Base-by-base conservation (phyloP, 2,113 vertebrate species). In the Synchiropus splendidus region DNA sequence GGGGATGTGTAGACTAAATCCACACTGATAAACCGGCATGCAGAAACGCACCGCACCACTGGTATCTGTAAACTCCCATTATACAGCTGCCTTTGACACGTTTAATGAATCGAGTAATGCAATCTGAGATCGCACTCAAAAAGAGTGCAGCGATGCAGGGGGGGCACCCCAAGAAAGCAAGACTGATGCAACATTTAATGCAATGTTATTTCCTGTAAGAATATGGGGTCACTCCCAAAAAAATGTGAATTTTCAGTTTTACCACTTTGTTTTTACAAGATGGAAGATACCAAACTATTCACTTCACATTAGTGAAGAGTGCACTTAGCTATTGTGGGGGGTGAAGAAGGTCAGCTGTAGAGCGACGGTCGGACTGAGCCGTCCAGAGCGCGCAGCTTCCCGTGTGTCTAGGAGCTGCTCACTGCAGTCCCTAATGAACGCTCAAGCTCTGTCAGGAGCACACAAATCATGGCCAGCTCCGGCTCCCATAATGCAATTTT, bases 391-490 rank as follows among this genome's bases (percentile, higher is more conserved):
- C 61, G 41, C 21, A 8, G 12, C 9, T 53, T 42, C 64, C 44
- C 8, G 10, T 72, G 68, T 50, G 60, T 72, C 71, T 71, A 52
- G 36, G 61, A 74, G 64, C 42, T 67, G 53, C 59, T 77, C 52
- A 42, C 54, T 47, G 66, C 35, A 59, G 54, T 44, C 68, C 54
- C 54, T 81, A 79, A 81, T 82, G 75, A 79, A 76, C 65, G 64
- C 50, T 81, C 74, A 82, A 78, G 74, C 54, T 67, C 67, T 75
- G 75, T 79, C 81, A 77, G 55, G 72, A 70, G 75, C 64, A 72
- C 61, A 77, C 74, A 79, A 78, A 80, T 80, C 78, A 79, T 61
- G 49, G 33, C 70, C 47, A 37, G 63, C 62, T 70, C 65, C 56
- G 49, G 69, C 64, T 70, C 58, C 62, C 62, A 74, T 81, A 77